These are phyloP conservation scores for Notothenia rossii DNA, from an alignment of 2,113 vertebrate species.

Conservation along the genomic window DNA sequence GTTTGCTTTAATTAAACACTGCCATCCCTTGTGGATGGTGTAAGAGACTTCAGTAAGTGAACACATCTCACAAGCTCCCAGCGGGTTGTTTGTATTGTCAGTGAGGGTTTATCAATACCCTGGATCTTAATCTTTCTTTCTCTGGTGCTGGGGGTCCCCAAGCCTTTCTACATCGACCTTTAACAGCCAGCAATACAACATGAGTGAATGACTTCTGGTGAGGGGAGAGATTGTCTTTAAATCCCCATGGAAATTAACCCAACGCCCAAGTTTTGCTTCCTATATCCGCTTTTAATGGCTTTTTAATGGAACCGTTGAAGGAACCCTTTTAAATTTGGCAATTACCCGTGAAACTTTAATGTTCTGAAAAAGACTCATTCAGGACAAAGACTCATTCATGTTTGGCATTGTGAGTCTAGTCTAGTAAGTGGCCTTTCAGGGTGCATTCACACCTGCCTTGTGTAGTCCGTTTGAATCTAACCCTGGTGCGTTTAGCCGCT, in stretches of 20 bases:
- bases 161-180: slow-evolving; percentile 76
- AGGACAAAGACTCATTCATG: slow-evolving; percentile 5
- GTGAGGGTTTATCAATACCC: slow-evolving; percentile 77
- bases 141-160: slow-evolving; percentile 29
- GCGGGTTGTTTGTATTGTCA: slow-evolving; percentile 70
- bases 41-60: slow-evolving; percentile 58
- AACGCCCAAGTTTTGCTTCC: slow-evolving; percentile 71
- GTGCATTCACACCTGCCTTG: too few relatives aligned
- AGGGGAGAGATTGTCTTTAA: slow-evolving; percentile 72
- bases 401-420: neutral
- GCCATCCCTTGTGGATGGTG: slow-evolving; percentile 52
- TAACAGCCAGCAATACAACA: slow-evolving; percentile 59
- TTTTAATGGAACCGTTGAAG: slow-evolving; percentile 79
- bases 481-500: too few relatives aligned
- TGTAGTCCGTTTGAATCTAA: too few relatives aligned
- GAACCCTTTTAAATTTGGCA: slow-evolving; percentile 69
- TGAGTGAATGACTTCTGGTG: slow-evolving; percentile 73
- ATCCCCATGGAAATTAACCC: slow-evolving; percentile 83
- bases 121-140: slow-evolving; percentile 75
- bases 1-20: slow-evolving; percentile 78
- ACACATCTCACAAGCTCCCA: slow-evolving; percentile 69
- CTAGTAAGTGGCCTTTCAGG: slow-evolving; percentile 15
- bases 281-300: slow-evolving; percentile 66
- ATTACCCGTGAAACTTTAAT: slow-evolving; percentile 74
- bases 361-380: slow-evolving; percentile 57